A percentile compares a stretch with the other conserved stretches of the same genome.
Evolutionary conservation across 2,113 vertebrate genomes (phyloP).

Genomic region (Australoheros scitulus): DNA sequence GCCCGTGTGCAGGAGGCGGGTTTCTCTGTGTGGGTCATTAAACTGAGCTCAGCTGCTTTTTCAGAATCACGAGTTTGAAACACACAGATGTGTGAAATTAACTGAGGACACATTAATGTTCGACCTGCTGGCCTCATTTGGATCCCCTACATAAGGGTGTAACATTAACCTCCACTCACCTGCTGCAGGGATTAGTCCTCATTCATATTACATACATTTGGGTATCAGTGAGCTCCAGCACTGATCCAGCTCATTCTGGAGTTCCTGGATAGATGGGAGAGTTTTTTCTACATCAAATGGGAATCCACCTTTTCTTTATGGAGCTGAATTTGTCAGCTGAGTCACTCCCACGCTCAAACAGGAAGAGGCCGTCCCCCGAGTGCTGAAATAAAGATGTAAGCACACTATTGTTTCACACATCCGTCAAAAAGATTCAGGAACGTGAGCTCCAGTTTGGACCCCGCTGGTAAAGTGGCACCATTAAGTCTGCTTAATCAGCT

Average conservation of each 20-base stretch:
- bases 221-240: neutral
- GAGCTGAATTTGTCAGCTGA: neutral
- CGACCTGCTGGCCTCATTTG: neutral
- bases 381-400: neutral
- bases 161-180: neutral
- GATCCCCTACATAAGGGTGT: neutral
- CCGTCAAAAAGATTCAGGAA: neutral
- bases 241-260: neutral
- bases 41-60: conserved; percentile 15
- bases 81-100: conserved; percentile 9
- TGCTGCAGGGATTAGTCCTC: neutral
- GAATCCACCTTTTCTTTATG: neutral
- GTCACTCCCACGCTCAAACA: neutral
- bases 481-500: conserved; percentile 1
- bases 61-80: neutral
- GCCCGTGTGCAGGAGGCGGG: conserved; percentile 16
- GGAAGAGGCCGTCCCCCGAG: neutral
- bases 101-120: neutral
- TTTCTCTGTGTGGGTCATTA: conserved; percentile 12
- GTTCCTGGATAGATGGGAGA: neutral
- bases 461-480: neutral
- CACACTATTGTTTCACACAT: neutral
- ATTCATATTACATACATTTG: neutral
- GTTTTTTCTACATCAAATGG: neutral
- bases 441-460: neutral